Percentiles rank a stretch among this genome's conserved stretches.
These are phyloP conservation scores for Grus americana DNA, from an alignment of 2,113 vertebrate species.

Conservation along the genomic window DNA sequence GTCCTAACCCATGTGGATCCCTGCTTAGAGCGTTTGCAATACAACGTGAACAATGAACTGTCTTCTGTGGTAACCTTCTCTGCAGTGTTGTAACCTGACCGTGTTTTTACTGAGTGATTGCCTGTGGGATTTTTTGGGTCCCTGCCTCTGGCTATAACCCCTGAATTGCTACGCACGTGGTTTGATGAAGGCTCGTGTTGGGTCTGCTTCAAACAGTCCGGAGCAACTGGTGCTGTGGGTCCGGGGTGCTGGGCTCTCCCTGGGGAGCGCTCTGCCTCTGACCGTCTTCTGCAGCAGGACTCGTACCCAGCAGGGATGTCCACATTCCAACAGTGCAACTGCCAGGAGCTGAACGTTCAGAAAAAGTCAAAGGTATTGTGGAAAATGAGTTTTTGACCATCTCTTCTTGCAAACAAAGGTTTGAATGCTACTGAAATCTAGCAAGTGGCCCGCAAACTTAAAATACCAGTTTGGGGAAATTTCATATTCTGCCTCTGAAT, in stretches of 20 bases:
- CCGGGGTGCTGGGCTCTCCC: neutral
- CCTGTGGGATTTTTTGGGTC: neutral
- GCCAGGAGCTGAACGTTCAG: neutral
- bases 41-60: too few species aligned
- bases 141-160: neutral
- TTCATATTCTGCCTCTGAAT: neutral
- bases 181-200: too few species aligned
- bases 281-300: neutral
- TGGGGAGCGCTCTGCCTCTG: neutral
- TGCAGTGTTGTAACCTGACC: neutral
- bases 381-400: neutral
- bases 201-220: neutral
- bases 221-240: neutral
- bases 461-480: neutral
- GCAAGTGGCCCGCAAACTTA: neutral
- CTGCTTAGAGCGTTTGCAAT: neutral
- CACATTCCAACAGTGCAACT: rapidly evolving
- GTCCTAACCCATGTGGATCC: too few species aligned
- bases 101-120: neutral
- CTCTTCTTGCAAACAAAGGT: neutral
- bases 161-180: rapidly evolving
- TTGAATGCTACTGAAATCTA: neutral
- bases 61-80: too few species aligned
- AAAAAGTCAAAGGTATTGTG: neutral
- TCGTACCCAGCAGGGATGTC: too few species aligned